Percentiles rank a stretch among this genome's conserved stretches.
Evolutionary conservation across 2,113 vertebrate species (phyloP).

Genomic region (Merops nubicus): DNA sequence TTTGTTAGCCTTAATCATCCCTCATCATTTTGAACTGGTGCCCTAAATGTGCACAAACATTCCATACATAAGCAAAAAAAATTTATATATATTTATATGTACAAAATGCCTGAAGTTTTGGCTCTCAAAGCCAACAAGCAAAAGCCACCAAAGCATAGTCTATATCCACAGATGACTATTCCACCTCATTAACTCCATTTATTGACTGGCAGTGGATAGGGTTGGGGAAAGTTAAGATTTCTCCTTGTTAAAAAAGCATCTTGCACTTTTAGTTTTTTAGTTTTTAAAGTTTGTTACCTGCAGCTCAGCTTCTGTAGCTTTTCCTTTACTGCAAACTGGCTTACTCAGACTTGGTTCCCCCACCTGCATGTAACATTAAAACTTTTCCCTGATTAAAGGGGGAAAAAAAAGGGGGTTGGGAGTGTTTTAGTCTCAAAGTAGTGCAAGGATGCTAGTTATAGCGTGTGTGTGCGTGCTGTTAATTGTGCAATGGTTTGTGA

Average conservation of each 20-base stretch:
- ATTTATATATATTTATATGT: constrained; percentile 60
- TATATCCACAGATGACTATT: not conserved
- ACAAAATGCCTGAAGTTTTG: constrained; percentile 25
- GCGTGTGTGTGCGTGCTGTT: not conserved
- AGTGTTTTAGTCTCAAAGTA: not conserved
- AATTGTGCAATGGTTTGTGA: constrained; percentile 25
- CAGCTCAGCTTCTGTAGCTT: not conserved
- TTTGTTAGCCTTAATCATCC: constrained; percentile 50
- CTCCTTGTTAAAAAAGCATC: constrained; percentile 7
- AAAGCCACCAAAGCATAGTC: constrained; percentile 50
- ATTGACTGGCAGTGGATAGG: not conserved
- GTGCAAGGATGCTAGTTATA: not conserved
- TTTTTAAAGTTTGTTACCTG: not conserved
- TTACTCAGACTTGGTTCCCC: not conserved
- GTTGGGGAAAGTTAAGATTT: not conserved
- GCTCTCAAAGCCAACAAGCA: not conserved
- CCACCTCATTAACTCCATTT: not conserved
- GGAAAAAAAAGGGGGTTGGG: rapidly evolving
- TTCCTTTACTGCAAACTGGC: not conserved
- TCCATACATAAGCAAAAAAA: constrained; percentile 51
- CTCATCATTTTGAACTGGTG: constrained; percentile 11
- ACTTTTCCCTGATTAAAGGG: not conserved
- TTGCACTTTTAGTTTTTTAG: too few species aligned
- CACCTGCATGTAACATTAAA: not conserved
- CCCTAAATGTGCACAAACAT: constrained; percentile 22